Evolutionary conservation across 2,888 invertebrate species (phyloP), one percentile per base, ranked within the genome.

Genomic region (Drosophila suboccidentalis): DNA sequence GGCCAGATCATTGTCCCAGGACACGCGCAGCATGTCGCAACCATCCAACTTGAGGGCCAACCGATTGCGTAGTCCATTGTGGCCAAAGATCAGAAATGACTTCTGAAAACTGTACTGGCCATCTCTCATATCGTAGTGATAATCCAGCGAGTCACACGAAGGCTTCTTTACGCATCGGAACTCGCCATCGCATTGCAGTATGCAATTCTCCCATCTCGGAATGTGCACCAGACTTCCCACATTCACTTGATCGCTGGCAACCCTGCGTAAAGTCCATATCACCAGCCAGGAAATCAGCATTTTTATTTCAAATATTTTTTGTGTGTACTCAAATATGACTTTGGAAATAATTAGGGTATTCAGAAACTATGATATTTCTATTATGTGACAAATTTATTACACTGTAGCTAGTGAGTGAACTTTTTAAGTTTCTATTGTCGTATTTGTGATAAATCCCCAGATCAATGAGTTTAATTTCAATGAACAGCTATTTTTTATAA

Each of bases 11-110:
- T 46, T 0, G 8, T 67, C 66, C 78, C 78, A 78, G 3, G 1
- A 8, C 3, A 73, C 13, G 11, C 34, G 1, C 2, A 73, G 10
- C 69, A 78, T 66, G 9, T 77, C 66, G 6, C 65, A 54, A 1
- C 4, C 0, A n/a, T 73, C 8, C n/a, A 78, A 34, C 8, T 39
- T 66, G 0, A 2, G 0, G 0, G 78, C 69, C 19, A 80, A 22
- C 0, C 78, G 78, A 64, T 80, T 78, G 1, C 78, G 65, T 4
- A 77, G n/a, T 22, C 81, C 78, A 57, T 77, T 78, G 15, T 78
- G 78, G 2, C 65, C 78, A 36, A 10, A 44, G 1, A 64, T 0
- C 22, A 80, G 8, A 1, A 59, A 10, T 0, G 50, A 0, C 1
- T 38, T 36, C 0, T 36, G 3, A 1, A 4, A 1, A 5, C 0